These are phyloP conservation scores for Platysternon megacephalum DNA, from an alignment of 2,113 vertebrate species.

Conservation along the genomic window DNA sequence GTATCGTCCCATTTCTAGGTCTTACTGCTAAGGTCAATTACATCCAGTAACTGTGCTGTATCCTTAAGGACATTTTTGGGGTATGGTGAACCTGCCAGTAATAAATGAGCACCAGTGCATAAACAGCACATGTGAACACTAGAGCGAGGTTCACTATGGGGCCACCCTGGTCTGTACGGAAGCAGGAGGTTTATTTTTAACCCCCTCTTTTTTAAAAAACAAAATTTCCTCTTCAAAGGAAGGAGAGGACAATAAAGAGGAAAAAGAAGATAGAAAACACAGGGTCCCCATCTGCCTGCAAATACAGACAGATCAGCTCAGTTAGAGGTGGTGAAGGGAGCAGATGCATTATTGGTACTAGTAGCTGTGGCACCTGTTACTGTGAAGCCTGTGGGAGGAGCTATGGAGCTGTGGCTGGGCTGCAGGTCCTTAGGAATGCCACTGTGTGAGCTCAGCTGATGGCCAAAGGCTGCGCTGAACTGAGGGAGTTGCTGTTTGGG, in stretches of 20 bases:
- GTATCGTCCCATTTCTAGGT: conserved; percentile 82
- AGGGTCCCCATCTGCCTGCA: conserved; percentile 81
- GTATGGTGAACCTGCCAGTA: conserved; percentile 75
- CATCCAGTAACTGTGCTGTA: conserved; percentile 80
- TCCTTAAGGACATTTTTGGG: conserved; percentile 72
- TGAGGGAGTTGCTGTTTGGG: conserved; percentile 98
- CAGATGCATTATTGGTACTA: conserved; percentile 91
- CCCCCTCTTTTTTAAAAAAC: conserved; percentile 21
- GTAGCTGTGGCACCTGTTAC: conserved; percentile 93
- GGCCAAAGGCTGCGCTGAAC: conserved; percentile 98
- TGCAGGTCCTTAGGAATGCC: conserved; percentile 99
- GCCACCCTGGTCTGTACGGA: conserved; percentile 74
- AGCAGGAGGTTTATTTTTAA: conserved; percentile 60
- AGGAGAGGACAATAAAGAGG: conserved; percentile 67
- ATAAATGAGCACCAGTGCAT: conserved; percentile 84
- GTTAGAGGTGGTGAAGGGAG: conserved; percentile 90
- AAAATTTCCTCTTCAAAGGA: conserved; percentile 64
- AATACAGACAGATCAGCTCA: conserved; percentile 80
- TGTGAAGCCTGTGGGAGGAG: conserved; percentile 95
- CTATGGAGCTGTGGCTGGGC: conserved; percentile 99
- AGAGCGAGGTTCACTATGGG: conserved; percentile 77
- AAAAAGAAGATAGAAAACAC: conserved; percentile 73
- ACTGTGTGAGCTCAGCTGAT: conserved; percentile 97
- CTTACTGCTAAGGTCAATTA: conserved; percentile 76
- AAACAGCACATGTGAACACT: conserved; percentile 80